Percentiles rank a stretch among this genome's conserved stretches.
These are phyloP conservation scores for Hybognathus amarus DNA, from an alignment of 2,797 vertebrate species.

Conservation along the genomic window DNA sequence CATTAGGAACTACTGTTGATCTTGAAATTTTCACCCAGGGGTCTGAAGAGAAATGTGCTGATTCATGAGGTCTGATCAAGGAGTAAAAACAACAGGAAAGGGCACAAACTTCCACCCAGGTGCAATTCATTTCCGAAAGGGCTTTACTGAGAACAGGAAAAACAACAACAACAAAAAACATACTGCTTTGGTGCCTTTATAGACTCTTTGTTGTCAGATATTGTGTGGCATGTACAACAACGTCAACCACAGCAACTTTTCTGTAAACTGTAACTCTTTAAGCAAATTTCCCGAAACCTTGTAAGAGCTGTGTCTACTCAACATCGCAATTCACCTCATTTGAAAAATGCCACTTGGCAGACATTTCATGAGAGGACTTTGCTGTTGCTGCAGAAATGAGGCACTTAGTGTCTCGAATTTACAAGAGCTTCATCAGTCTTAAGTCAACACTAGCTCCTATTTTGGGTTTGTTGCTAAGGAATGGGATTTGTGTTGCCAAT, in stretches of 20 bases:
- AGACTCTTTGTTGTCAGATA: background rate
- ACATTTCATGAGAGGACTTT: conserved; percentile 38
- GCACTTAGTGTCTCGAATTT: conserved; percentile 41
- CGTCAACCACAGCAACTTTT: background rate
- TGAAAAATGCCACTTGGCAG: conserved; percentile 43
- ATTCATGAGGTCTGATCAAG: conserved; percentile 31
- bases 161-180: background rate
- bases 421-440: conserved; percentile 48
- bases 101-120: background rate
- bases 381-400: conserved; percentile 46
- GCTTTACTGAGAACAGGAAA: background rate
- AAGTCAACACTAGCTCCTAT: conserved; percentile 47
- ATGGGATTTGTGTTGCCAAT: conserved; percentile 38
- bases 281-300: conserved; percentile 12
- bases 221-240: background rate
- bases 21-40: conserved; percentile 9
- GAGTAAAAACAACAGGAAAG: conserved; percentile 19
- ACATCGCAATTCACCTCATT: conserved; percentile 8
- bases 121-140: background rate
- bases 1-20: background rate
- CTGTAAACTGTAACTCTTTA: conserved; percentile 20
- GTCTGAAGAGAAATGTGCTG: conserved; percentile 34
- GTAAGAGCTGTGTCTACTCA: conserved; percentile 23
- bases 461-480: conserved; percentile 37
- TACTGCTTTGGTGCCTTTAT: background rate